phyloP scores from a whole-genome alignment of 2,113 vertebrate species.

The Donacobius atricapilla region DNA sequence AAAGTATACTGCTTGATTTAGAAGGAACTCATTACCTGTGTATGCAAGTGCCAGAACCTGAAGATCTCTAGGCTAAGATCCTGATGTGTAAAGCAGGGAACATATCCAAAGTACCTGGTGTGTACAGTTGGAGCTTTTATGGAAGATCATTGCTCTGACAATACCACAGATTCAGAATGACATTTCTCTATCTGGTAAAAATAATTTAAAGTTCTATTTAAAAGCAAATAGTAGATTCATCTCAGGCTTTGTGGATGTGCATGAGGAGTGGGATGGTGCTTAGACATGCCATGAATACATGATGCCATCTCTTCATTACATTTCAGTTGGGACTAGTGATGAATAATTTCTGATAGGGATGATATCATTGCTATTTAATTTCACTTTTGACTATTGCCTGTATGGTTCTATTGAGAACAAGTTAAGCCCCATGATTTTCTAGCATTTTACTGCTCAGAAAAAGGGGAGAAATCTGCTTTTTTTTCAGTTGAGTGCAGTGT shows the following conservation, averaged over 20 bases:
- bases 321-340: neutral
- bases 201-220: neutral
- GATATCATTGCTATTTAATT: neutral
- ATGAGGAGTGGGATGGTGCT: neutral
- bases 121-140: neutral
- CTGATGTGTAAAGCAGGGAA: neutral
- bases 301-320: neutral
- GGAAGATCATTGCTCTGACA: neutral
- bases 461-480: neutral
- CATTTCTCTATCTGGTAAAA: neutral
- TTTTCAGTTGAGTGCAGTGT: neutral
- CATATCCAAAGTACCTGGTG: accelerated
- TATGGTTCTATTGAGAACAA: neutral
- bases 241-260: neutral
- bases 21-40: neutral
- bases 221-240: neutral
- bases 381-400: neutral
- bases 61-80: neutral
- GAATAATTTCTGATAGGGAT: neutral
- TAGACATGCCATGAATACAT: neutral
- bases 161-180: neutral
- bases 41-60: neutral
- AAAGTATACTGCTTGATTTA: neutral
- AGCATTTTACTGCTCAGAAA: neutral
- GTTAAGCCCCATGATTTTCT: neutral